These are phyloP conservation scores for Candidula unifasciata DNA, from an alignment of 2,888 invertebrate genomes.

Conservation along the genomic window DNA sequence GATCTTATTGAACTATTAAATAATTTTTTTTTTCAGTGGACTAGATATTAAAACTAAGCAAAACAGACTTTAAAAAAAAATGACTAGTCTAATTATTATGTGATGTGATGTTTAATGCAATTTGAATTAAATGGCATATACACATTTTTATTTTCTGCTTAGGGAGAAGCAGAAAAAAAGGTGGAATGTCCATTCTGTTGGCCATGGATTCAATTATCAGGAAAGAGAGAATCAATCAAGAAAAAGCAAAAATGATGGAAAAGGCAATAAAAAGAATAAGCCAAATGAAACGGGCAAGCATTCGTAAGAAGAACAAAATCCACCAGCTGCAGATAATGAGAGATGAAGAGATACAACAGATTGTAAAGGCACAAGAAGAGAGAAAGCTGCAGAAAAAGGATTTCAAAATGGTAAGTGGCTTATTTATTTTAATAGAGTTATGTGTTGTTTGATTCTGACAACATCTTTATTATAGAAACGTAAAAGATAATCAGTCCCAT, in stretches of 20 bases:
- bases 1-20: background rate
- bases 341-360: conserved; percentile 49
- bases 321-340: conserved; percentile 49
- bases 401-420: conserved; percentile 37
- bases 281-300: conserved; percentile 35
- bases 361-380: conserved; percentile 44
- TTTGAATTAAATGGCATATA: background rate
- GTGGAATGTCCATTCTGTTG: conserved; percentile 55
- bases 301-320: conserved; percentile 29
- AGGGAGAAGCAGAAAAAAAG: conserved; percentile 58
- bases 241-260: conserved; percentile 54
- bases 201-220: conserved; percentile 52
- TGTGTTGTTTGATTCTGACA: no score
- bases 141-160: background rate
- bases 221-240: conserved; percentile 55
- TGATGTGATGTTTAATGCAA: background rate
- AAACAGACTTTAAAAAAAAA: no score
- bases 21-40: no score
- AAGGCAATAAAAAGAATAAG: conserved; percentile 51
- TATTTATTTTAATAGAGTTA: background rate
- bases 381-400: background rate
- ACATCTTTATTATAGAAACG: no score
- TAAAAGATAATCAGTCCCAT: background rate
- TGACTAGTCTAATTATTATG: background rate
- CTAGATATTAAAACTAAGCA: no score